Base-by-base conservation (phyloP, 1,140 invertebrate genomes). In the Drosophila saltans region DNA sequence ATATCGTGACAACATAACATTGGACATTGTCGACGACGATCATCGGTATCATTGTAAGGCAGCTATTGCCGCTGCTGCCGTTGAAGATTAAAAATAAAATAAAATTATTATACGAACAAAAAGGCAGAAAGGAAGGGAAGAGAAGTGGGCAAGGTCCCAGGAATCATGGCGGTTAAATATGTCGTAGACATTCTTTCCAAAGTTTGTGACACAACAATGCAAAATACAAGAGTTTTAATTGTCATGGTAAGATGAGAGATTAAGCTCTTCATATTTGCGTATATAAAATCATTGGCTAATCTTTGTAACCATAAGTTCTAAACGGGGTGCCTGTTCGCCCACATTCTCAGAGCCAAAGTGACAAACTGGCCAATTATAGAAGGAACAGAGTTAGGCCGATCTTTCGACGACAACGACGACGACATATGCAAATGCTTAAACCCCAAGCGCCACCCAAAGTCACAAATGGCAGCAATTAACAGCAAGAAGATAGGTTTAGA, bases 1-100 rank as follows among this genome's bases (percentile, higher is more conserved):
- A 92, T 92, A 92, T 92, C 91, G 91, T 92, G 91, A 92, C 91
- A 92, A 92, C 91, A 92, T 90, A 91, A 91, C 91, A 92, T 92
- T 92, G 81, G 81, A 88, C 84, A 91, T 89, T 61, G 75, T 78
- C 78, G 64, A 52, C 59, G 64, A 57, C 64, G 60, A 52, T 57
- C 21, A 52, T 62, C 36, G 61, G 55, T 16, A 21, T 55, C 30
- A 30, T 58, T 36, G 59, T 30, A 63, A 26, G 58, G 45, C 58
- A 63, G 62, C 30, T 28, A 55, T 72, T 70, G 43, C 40, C 63
- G 28, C 24, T 30, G 33, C n/a, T 59, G 55, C 56, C 41, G 66
- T 69, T 40, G 62, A 39, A 39, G 55, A 60, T 71, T 76, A 69
- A 82, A 81, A 81, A 85, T 86, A 82, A 86, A 88, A 70, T 71